Base-by-base conservation (phyloP, 1,140 invertebrate species). In the Neoseiulus cucumeris region DNA sequence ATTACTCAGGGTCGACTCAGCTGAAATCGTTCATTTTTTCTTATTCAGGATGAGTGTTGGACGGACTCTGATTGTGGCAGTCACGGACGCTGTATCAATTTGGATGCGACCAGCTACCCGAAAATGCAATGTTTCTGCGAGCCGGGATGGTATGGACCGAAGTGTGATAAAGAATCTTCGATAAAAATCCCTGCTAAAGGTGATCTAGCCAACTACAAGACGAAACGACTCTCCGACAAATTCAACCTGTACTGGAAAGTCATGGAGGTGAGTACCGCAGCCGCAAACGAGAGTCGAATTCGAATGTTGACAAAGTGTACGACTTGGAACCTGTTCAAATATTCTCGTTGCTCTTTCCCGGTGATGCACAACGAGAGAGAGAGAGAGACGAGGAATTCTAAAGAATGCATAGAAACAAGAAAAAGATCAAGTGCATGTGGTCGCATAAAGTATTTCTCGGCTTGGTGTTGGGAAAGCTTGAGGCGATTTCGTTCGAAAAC, bases 71-170 rank as follows among this genome's bases (percentile, higher is more conserved):
- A 95, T 72, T 94, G 91, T 72, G 86, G 86, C 12, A 81, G 82
- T 66, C 83, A 86, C 68, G 91, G 91, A 42, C 82, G 84, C 68
- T 94, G 91, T 73, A 78, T 90, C 14, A 83, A 90, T 73, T 77
- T 86, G 14, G 80, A 83, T 41, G 82, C 87, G 0, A 89, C 86
- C 0, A 84, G 84, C 7, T 79, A 85, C 25, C 90, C 91, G 0
- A 82, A 81, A 29, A 84, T 82, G 69, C 85, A 88, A 70, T 96
- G 91, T 74, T 95, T 88, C 74, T 96, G 91, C 73, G 82, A 87
- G 68, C 78, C 82, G 22, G 89, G 90, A 17, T 91, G 86, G 82
- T 90, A 86, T 72, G 78, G 78, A 9, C 67, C 68, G 29, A 69
- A 71, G 9, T 81, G 79, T 42, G 70, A 69, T 20, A 68, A 67